Evolutionary conservation across 1,140 invertebrate genomes (phyloP).

Genomic region (Apis laboriosa): DNA sequence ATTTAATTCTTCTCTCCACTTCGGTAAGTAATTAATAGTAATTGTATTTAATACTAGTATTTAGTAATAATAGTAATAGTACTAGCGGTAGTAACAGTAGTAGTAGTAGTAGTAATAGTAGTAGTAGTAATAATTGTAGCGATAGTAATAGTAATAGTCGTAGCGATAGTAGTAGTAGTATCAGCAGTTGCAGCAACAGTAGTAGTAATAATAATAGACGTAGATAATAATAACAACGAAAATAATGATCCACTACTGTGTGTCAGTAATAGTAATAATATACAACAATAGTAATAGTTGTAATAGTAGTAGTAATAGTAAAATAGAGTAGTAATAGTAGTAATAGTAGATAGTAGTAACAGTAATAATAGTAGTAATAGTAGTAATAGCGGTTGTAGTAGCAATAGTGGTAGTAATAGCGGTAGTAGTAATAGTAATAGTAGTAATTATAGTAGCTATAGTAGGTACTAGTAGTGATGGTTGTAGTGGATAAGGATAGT

Average conservation of each 20-base stretch:
- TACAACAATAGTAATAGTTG: conserved; percentile 56
- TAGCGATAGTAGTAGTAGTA: conserved; percentile 55
- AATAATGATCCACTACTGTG: conserved; percentile 54
- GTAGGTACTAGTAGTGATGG: conserved; percentile 45
- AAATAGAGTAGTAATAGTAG: conserved; percentile 42
- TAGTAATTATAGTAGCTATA: conserved; percentile 56
- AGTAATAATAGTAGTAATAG: conserved; percentile 55
- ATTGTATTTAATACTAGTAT: conserved; percentile 39
- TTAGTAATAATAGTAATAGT: conserved; percentile 63
- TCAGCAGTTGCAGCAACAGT: conserved; percentile 60
- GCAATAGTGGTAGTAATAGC: conserved; percentile 60
- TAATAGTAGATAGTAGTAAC: conserved; percentile 46
- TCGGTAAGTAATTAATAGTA: conserved; percentile 54
- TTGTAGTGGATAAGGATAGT: background rate
- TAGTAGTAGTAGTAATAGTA: conserved; percentile 43
- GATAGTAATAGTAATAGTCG: conserved; percentile 51
- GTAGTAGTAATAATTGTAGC: conserved; percentile 59
- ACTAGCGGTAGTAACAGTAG: conserved; percentile 61
- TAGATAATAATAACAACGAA: conserved; percentile 64
- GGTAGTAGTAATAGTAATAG: conserved; percentile 58
- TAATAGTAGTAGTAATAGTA: conserved; percentile 48
- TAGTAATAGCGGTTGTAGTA: conserved; percentile 56
- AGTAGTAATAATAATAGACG: conserved; percentile 50
- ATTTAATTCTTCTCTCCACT: too few relatives aligned
- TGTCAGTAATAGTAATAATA: conserved; percentile 60